These are phyloP conservation scores for Rhincodon typus DNA, from an alignment of 2,797 vertebrate genomes.

Conservation along the genomic window DNA sequence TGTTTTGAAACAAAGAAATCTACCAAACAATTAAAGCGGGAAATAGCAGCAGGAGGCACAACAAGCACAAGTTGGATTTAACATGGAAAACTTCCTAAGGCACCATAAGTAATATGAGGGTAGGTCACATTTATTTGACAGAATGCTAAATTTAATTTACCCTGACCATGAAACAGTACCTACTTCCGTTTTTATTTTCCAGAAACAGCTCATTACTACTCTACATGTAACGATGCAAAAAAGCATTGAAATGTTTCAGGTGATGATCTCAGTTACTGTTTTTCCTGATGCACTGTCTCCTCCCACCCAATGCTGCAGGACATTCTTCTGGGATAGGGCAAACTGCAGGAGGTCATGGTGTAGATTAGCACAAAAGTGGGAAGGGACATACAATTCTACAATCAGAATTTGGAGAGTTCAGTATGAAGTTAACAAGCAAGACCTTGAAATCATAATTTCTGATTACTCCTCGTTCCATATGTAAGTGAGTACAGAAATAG, in stretches of 20 bases:
- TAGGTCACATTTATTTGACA: background rate
- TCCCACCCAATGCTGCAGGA: no score
- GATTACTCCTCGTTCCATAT: no score
- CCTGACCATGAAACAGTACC: background rate
- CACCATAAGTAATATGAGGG: background rate
- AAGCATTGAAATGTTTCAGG: background rate
- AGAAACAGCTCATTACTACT: background rate
- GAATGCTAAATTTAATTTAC: background rate
- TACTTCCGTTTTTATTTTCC: background rate
- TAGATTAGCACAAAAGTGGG: no score
- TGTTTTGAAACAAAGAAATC: background rate
- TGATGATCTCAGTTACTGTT: background rate
- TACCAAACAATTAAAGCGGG: constrained; percentile 3
- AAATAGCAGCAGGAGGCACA: background rate
- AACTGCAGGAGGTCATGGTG: no score
- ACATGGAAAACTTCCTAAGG: background rate
- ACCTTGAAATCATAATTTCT: no score
- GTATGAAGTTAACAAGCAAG: no score
- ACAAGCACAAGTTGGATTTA: background rate
- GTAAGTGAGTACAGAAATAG: no score
- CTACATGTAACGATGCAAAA: background rate
- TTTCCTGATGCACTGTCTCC: no score
- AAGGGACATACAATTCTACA: no score
- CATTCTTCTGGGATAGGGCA: no score
- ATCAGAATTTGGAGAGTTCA: no score